phyloP scores from a whole-genome alignment of 2,113 vertebrate genomes.

The Callaeas wilsoni region DNA sequence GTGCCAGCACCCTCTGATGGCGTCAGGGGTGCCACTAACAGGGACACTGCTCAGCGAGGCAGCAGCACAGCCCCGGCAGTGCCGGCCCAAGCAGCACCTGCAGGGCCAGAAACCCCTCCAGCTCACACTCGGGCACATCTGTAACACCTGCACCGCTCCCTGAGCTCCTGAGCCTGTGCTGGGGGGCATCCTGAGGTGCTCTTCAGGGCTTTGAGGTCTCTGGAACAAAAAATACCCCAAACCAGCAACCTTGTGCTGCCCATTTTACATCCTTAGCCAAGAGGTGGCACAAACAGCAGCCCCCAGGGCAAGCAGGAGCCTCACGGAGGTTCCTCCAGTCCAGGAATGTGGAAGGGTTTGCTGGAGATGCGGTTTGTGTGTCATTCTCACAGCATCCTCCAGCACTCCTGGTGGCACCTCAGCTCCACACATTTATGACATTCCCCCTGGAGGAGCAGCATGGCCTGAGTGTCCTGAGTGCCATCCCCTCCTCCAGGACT shows the following conservation, averaged over 20 bases:
- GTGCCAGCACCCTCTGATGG: neutral
- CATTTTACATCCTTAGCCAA: neutral
- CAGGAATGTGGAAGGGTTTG: neutral
- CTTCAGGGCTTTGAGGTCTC: neutral
- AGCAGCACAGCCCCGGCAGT: fast-evolving
- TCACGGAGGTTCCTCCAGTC: neutral
- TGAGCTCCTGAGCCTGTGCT: neutral
- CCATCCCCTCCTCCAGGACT: neutral
- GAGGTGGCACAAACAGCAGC: neutral
- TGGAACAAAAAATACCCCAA: neutral
- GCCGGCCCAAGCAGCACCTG: neutral
- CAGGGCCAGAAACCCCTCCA: neutral
- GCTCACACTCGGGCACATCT: neutral
- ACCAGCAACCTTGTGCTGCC: neutral
- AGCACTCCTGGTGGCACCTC: neutral
- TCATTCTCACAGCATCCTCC: neutral
- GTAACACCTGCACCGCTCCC: neutral
- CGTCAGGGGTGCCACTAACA: neutral
- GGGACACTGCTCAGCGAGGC: neutral
- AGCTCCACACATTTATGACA: neutral
- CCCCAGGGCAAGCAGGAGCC: neutral
- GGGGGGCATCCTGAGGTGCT: neutral
- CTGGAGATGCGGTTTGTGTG: neutral
- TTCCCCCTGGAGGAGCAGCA: neutral
- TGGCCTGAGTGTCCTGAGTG: fast-evolving